phyloP scores from a whole-genome alignment of 64 coral and sea anemone genomes.

The Astreopora myriophthalma region DNA sequence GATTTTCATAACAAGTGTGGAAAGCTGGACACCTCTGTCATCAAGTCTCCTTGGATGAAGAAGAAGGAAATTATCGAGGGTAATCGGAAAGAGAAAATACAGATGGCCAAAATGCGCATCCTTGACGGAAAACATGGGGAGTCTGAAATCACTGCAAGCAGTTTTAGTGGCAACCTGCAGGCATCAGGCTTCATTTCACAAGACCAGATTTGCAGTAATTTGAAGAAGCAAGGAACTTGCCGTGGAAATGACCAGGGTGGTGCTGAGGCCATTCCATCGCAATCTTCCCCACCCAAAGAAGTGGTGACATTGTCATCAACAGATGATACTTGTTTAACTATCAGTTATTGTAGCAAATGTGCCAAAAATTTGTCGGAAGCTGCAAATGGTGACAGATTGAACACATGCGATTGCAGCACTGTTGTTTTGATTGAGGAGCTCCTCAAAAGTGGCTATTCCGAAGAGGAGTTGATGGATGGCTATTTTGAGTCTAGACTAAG shows the following conservation, averaged over 20 bases:
- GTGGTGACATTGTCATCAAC: background rate
- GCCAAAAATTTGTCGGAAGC: background rate
- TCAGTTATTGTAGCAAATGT: too few species aligned
- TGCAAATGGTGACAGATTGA: background rate
- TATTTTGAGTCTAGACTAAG: slow-evolving; percentile 41
- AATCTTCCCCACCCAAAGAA: background rate
- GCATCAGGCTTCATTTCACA: background rate
- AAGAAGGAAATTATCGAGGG: background rate
- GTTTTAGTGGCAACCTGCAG: too few species aligned
- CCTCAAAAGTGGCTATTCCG: background rate
- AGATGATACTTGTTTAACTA: background rate
- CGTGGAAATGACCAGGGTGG: background rate
- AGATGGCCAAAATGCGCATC: background rate
- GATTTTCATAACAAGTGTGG: slow-evolving; percentile 1
- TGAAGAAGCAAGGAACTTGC: background rate
- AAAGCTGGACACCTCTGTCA: background rate
- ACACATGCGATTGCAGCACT: background rate
- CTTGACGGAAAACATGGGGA: background rate
- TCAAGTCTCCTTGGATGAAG: slow-evolving; percentile 23
- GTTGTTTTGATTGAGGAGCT: background rate
- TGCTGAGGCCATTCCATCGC: background rate
- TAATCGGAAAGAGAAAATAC: slow-evolving; percentile 3
- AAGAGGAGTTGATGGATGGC: slow-evolving; percentile 44
- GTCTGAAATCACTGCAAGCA: background rate
- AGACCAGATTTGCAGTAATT: background rate